Evolutionary conservation across 2,888 invertebrate genomes (phyloP), one percentile per base, ranked within the genome.

Genomic region (Caenorhabditis sulstoni): DNA sequence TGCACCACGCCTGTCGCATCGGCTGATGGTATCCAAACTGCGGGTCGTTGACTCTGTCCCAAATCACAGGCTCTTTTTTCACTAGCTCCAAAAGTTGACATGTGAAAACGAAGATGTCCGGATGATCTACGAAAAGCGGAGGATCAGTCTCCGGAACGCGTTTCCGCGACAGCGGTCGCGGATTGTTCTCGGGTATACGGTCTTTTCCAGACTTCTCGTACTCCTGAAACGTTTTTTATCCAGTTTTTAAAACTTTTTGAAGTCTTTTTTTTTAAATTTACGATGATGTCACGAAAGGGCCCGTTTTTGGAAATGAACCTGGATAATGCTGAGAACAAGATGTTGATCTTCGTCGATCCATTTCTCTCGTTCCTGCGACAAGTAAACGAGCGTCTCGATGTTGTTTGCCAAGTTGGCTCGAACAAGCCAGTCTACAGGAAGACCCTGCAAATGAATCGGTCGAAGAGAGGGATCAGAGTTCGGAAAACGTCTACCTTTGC

Each of bases 1-100:
- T 67, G 53, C 71, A 73, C 78, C 78, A 79, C 7, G 78, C 53
- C 29, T 73, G 73, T n/a, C 78, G 37, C 78, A 79, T 73, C 23
- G 55, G 53, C 16, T 59, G 78, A 52, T 79, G 78, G 49, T 44
- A 57, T 20, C 78, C 78, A 22, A 62, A 70, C 2, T 58, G 8
- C 14, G 20, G 22, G 8, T 37, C 45, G 18, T 61, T 61, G 1
- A 22, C 8, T 18, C 61, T 59, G 39, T 79, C 78, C 78, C 78
- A 79, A 44, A 79, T 61, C 11, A 73, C 47, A 12, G 57, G 57
- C 29, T 79, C 78, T 16, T 47, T 57, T 58, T 45, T 49, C 7
- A 79, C 52, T 11, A 73, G 22, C 29, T 61, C 57, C 11, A 73
- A 14, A 1, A 79, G 20, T 16, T 55, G 57, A 18, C 35, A 49